A percentile compares a stretch with the other conserved stretches of the same genome.
Conservation (phyloP, 2,113 vertebrate genomes). For the Scortum barcoo region DNA sequence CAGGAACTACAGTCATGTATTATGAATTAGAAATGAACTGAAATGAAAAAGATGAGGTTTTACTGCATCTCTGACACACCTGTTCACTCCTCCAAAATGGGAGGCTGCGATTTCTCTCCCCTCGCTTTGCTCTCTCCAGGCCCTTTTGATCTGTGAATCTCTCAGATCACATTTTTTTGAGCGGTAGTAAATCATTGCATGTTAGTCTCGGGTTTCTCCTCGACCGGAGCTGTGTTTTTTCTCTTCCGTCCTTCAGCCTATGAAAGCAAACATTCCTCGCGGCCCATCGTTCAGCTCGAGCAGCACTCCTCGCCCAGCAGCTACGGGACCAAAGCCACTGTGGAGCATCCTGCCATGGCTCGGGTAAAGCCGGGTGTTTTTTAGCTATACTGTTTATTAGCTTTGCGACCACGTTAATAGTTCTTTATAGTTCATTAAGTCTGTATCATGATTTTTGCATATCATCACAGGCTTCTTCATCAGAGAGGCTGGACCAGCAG, state of each 20-base stretch:
- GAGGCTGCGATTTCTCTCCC: background rate
- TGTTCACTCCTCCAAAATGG: background rate
- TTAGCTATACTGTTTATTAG: background rate
- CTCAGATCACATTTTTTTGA: constrained; percentile 28
- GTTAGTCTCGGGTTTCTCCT: constrained; percentile 11
- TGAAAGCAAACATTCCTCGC: constrained; percentile 80
- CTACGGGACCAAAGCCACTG: constrained; percentile 83
- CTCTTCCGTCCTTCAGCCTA: constrained; percentile 80
- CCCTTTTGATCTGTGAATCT: constrained; percentile 18
- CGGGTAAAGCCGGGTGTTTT: constrained; percentile 77
- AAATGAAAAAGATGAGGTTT: constrained; percentile 4
- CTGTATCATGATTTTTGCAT: background rate
- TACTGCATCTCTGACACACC: constrained; percentile 20
- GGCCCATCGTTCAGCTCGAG: constrained; percentile 83
- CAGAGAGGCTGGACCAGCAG: constrained; percentile 86
- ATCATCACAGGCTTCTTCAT: constrained; percentile 83
- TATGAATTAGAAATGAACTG: background rate
- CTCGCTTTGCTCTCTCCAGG: background rate
- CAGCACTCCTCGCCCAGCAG: constrained; percentile 86
- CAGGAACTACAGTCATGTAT: background rate
- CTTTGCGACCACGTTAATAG: background rate
- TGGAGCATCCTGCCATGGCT: constrained; percentile 81
- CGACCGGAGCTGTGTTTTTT: constrained; percentile 31
- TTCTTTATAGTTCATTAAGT: background rate
- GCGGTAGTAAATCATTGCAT: constrained; percentile 13